These are phyloP conservation scores for Anguilla japonica DNA, from an alignment of 2,113 vertebrate genomes.

Conservation along the genomic window DNA sequence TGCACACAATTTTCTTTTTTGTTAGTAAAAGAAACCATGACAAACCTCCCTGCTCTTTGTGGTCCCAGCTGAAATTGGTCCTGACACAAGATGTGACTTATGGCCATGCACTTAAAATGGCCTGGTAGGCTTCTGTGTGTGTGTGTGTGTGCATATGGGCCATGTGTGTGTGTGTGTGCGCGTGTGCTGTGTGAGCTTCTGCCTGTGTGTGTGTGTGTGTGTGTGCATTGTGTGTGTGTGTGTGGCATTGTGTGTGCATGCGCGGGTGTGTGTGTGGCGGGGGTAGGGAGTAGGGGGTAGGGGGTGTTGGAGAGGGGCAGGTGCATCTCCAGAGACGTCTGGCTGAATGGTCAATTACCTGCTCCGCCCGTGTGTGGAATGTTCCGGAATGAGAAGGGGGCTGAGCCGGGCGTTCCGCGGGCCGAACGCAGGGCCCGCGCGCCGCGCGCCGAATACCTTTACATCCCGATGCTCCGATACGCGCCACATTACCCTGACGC, in stretches of 20 bases:
- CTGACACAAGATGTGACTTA: not conserved
- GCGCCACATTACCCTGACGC: not conserved
- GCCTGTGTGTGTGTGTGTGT: not conserved
- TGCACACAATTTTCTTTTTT: not conserved
- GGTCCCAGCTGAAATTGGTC: not conserved
- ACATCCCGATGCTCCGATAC: not conserved
- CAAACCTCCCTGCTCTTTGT: not conserved
- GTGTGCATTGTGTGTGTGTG: not conserved
- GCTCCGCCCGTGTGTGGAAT: not conserved
- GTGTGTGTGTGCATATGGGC: not conserved
- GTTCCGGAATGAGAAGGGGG: not conserved
- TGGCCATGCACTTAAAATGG: not conserved
- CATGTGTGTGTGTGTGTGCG: not conserved
- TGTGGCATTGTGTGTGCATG: constrained; percentile 3
- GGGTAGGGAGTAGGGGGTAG: not conserved
- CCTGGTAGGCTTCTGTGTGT: not conserved
- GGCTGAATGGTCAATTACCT: not conserved
- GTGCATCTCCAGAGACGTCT: not conserved
- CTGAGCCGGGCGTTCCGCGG: not conserved
- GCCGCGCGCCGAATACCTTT: not conserved
- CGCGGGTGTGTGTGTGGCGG: not conserved
- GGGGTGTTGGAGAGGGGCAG: not conserved
- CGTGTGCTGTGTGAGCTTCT: not conserved
- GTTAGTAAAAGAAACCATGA: not conserved
- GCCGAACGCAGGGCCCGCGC: not conserved